Evolutionary conservation across 2,797 vertebrate species (phyloP).

Genomic region (Rhadinocentrus ornatus): DNA sequence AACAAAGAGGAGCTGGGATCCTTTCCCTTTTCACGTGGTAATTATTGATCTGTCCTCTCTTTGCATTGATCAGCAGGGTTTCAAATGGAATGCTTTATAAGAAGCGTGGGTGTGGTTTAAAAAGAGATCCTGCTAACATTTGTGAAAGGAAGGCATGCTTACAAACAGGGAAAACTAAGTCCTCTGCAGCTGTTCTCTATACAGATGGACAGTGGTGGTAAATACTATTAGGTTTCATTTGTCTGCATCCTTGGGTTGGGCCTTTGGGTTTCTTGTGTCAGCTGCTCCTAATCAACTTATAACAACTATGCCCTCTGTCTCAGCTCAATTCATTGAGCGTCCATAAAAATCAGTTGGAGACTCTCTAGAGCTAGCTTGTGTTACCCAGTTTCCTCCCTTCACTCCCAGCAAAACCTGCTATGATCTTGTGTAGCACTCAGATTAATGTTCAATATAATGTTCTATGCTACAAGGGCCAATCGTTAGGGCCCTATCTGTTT

Average conservation of each 20-base stretch:
- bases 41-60: constrained; percentile 63
- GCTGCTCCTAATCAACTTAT: constrained; percentile 49
- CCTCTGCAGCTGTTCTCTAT: constrained; percentile 58
- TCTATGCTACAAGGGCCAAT: constrained; percentile 39
- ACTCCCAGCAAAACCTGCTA: constrained; percentile 28
- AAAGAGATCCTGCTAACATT: constrained; percentile 55
- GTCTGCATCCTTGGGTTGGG: constrained; percentile 49
- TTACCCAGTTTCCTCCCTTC: constrained; percentile 34
- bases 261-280: constrained; percentile 58
- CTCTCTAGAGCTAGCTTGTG: constrained; percentile 45
- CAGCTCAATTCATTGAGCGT: constrained; percentile 13
- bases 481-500: constrained; percentile 45
- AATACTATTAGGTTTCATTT: constrained; percentile 66
- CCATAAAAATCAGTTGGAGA: constrained; percentile 46
- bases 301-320: constrained; percentile 18
- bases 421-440: constrained; percentile 52
- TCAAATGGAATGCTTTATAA: constrained; percentile 50
- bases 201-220: constrained; percentile 57
- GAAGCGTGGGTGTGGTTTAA: constrained; percentile 57
- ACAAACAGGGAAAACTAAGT: constrained; percentile 55
- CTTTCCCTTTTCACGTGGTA: constrained; percentile 74
- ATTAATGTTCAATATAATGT: constrained; percentile 45
- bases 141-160: constrained; percentile 48
- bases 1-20: constrained; percentile 63
- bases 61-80: constrained; percentile 59